Base-by-base conservation (phyloP, 2,113 vertebrate species). In the Strix uralensis region DNA sequence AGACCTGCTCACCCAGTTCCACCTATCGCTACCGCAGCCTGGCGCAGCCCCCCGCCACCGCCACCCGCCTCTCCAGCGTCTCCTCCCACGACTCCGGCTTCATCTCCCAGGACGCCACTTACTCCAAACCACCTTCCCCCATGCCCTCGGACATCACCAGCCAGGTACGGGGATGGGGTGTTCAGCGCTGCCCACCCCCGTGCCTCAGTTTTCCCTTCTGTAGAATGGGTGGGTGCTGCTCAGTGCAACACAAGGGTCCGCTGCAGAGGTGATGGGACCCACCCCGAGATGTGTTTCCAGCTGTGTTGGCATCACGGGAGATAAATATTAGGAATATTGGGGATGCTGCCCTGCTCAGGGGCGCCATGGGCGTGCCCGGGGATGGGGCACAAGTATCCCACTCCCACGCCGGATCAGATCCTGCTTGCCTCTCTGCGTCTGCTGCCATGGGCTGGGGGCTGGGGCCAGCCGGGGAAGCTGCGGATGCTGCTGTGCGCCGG, bases 11-110 rank as follows among this genome's bases (percentile, higher is more conserved):
- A 97, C 98, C 98, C 81, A 95, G 97, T 98, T 99, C 99, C 97
- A 99, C 98, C 98, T 99, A 98, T 98, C 99, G 98, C 98, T 99
- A 99, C 98, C 99, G 97, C 98, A 99, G 99, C 98, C 98, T 99
- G 98, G 99, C 99, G 4, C 99, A 99, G 98, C 98, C 99, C 81
- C 98, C 98, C 13, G 92, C 98, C 27, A 86, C 98, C n/a, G 59
- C 98, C 67, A 97, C 99, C 62, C 99, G 99, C 94, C 99, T 99
- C 95, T 99, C 99, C 98, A 99, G 99, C n/a, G 98, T 99, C 96
- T 99, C 99, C 72, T 99, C 99, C 78, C 99, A 99, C 15, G 99
- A 99, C 98, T 99, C 99, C 1, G 99, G 99, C 97, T 99, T 99
- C 95, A 96, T 99, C 96, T 99, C 99, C 93, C 99, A 99, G 98